Evolutionary conservation across 2,888 invertebrate species (phyloP).

Genomic region (Iphiclides podalirius): DNA sequence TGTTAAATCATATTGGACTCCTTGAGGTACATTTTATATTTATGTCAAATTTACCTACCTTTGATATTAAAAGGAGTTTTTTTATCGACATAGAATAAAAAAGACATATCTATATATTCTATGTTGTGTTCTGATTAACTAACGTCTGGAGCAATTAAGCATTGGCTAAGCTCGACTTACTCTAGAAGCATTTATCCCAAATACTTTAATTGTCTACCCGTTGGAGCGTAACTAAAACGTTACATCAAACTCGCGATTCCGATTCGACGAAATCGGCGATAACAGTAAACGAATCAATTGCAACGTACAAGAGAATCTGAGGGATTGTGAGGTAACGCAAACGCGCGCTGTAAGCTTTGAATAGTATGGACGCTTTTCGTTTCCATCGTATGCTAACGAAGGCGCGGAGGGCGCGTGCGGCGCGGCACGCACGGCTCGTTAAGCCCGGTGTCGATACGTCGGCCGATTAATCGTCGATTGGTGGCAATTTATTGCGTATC

Average conservation of each 20-base stretch:
- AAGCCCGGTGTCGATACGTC: conserved; percentile 16
- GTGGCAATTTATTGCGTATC: conserved; percentile 9
- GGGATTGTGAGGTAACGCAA: no score
- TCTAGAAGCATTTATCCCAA: conserved; percentile 1
- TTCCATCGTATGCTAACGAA: background rate
- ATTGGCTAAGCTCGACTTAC: conserved; percentile 4
- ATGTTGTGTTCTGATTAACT: background rate
- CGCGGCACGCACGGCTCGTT: conserved; percentile 19
- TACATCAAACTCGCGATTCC: conserved; percentile 17
- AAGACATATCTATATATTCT: background rate
- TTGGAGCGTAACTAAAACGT: conserved; percentile 17
- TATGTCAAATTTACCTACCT: no score
- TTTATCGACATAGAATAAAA: no score
- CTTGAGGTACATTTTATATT: no score
- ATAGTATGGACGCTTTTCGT: conserved; percentile 10
- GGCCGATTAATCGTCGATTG: conserved; percentile 15
- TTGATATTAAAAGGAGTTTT: no score
- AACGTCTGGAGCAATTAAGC: conserved; percentile 16
- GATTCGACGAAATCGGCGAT: conserved; percentile 12
- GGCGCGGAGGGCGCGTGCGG: conserved; percentile 10
- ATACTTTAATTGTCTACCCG: conserved; percentile 15
- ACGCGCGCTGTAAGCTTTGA: conserved; percentile 8
- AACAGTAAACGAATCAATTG: conserved; percentile 18
- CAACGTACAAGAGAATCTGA: conserved; percentile 7
- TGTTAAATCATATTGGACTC: no score